Evolutionary conservation across 1,140 invertebrate genomes (phyloP), one percentile per base, ranked within the genome.

Genomic region (Maconellicoccus hirsutus): DNA sequence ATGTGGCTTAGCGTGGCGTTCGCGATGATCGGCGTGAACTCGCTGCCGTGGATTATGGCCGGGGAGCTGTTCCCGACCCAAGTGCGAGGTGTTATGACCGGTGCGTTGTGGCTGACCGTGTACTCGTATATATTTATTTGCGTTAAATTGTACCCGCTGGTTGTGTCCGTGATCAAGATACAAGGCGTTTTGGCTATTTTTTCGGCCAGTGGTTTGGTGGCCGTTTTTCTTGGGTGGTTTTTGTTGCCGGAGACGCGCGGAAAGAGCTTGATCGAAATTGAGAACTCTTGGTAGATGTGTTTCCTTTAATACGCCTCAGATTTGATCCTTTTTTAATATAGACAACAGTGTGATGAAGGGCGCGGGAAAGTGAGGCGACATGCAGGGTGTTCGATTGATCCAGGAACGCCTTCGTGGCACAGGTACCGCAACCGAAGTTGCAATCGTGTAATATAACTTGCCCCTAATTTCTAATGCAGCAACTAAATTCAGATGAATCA

Each of bases 241-340:
- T 29, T 59, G 1, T 84, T 94, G 0, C 91, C 91, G 0, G 92
- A 94, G 79, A 94, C 92, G 0, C 87, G 89, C 77, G 88, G 88
- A 6, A 88, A 87, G 74, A 86, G 84, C 42, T 79, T 92, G n/a
- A 84, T 87, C 22, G 88, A 94, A 77, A 92, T 93, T 39, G 87
- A 89, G 78, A 66, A 16, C 29, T 33, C 12, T 6, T 33, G 29
- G 29, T 33, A 12, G 12, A 33, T 6, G 29, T 6, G 29, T 33
- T 3, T 6, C 12, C 29, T 33, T 33, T 33, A 6, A 12, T 12
- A 33, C 3, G n/a, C n/a, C n/a, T n/a, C n/a, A n/a, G n/a, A n/a
- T n/a, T n/a, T n/a, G n/a, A n/a, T n/a, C n/a, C n/a, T n/a, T n/a
- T n/a, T n/a, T n/a, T n/a, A n/a, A n/a, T n/a, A n/a, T n/a, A n/a